Conservation (phyloP, 2,113 vertebrate genomes). For the Vanacampus margaritifer region DNA sequence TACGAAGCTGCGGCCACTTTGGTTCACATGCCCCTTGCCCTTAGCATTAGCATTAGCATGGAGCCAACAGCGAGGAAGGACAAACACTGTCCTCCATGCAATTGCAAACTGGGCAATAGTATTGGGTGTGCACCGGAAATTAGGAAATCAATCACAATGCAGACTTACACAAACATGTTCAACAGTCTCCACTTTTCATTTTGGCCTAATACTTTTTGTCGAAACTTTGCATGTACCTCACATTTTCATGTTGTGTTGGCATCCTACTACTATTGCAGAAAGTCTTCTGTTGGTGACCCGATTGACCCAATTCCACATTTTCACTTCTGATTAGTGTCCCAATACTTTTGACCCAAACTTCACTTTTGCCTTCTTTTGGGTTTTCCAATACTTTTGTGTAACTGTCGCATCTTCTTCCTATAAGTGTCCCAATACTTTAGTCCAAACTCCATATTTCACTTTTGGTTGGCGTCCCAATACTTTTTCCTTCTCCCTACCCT, state of each 20-base stretch:
- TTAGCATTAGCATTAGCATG: slow-evolving; percentile 2
- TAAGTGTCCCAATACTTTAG: neutral
- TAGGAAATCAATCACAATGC: no score
- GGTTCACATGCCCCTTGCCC: slow-evolving; percentile 5
- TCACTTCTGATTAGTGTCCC: neutral
- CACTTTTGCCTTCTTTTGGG: no score
- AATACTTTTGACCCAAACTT: neutral
- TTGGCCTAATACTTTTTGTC: neutral
- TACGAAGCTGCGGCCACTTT: slow-evolving; percentile 15
- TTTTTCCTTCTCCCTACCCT: neutral
- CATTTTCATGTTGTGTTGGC: no score
- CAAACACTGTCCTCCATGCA: neutral
- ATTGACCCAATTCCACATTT: neutral
- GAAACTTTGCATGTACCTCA: neutral
- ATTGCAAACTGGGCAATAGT: no score
- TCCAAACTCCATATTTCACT: neutral
- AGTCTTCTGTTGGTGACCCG: no score
- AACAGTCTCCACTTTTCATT: no score
- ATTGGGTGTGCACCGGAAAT: no score
- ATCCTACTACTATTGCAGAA: no score
- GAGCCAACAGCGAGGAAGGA: neutral
- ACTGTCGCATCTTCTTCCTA: neutral
- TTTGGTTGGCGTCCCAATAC: neutral
- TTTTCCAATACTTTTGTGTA: no score
- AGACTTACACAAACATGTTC: no score